These are phyloP conservation scores for Spheniscus humboldti DNA, from an alignment of 2,797 vertebrate genomes.

Conservation along the genomic window DNA sequence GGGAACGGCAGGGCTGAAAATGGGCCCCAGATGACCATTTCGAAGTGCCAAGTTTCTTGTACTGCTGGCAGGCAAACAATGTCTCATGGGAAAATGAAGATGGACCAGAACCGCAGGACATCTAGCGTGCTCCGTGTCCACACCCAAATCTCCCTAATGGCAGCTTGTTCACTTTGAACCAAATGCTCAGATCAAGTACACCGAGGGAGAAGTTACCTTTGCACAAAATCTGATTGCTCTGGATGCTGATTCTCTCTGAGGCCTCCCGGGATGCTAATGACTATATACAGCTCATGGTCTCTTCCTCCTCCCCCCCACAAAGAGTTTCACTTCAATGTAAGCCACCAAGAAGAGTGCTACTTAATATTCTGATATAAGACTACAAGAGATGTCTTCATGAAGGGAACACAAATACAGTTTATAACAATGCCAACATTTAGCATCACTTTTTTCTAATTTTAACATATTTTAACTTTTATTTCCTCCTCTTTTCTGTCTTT, in stretches of 20 bases:
- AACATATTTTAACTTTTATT: not conserved
- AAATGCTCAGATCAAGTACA: not conserved
- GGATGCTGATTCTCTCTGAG: not conserved
- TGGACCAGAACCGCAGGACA: not conserved
- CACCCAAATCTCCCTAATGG: fast-evolving
- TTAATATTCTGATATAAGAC: not conserved
- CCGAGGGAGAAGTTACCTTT: fast-evolving
- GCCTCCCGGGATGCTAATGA: not conserved
- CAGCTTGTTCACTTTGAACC: not conserved
- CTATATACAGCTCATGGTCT: not conserved
- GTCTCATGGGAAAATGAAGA: not conserved
- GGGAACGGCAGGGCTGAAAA: not conserved
- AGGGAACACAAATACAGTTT: not conserved
- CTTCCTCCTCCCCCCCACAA: too few species aligned
- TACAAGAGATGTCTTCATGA: not conserved
- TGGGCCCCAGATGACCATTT: fast-evolving
- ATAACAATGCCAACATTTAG: not conserved
- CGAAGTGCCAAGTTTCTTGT: not conserved
- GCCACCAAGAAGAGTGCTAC: not conserved
- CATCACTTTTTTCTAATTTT: not conserved
- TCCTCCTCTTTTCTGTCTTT: not conserved
- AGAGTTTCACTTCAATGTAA: not conserved
- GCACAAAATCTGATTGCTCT: not conserved
- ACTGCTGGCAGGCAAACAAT: not conserved
- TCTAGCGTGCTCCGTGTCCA: fast-evolving